These are phyloP conservation scores for Mamestra configurata DNA, from an alignment of 1,140 invertebrate genomes.

Conservation along the genomic window DNA sequence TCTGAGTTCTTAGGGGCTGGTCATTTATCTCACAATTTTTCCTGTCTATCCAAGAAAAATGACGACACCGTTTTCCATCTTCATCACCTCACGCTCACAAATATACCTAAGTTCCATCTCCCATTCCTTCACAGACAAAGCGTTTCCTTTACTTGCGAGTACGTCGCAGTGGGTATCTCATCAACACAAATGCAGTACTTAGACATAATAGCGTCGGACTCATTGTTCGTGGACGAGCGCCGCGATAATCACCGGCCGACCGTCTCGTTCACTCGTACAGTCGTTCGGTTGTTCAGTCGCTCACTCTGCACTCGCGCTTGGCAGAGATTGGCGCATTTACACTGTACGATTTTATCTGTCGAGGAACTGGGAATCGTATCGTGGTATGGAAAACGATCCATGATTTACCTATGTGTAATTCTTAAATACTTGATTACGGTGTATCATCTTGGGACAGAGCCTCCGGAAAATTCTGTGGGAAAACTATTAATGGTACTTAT, in stretches of 20 bases:
- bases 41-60: background rate
- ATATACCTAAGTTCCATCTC: constrained; percentile 19
- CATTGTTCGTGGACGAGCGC: constrained; percentile 58
- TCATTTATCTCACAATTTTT: background rate
- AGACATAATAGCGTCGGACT: constrained; percentile 56
- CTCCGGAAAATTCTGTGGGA: background rate
- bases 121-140: constrained; percentile 14
- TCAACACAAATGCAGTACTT: constrained; percentile 53
- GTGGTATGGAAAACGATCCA: background rate
- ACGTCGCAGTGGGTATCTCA: constrained; percentile 51
- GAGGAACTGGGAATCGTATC: background rate
- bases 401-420: background rate
- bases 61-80: background rate
- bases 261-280: constrained; percentile 50
- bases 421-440: no score
- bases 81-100: background rate
- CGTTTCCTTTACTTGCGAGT: constrained; percentile 29
- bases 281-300: constrained; percentile 11
- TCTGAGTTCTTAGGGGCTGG: no score
- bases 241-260: constrained; percentile 61
- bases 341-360: constrained; percentile 41
- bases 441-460: no score
- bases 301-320: constrained; percentile 39
- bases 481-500: no score
- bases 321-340: constrained; percentile 46